Percentiles rank a stretch among this genome's conserved stretches.
Conservation (phyloP, 1,140 invertebrate species). For the Drosophila pruinosa region DNA sequence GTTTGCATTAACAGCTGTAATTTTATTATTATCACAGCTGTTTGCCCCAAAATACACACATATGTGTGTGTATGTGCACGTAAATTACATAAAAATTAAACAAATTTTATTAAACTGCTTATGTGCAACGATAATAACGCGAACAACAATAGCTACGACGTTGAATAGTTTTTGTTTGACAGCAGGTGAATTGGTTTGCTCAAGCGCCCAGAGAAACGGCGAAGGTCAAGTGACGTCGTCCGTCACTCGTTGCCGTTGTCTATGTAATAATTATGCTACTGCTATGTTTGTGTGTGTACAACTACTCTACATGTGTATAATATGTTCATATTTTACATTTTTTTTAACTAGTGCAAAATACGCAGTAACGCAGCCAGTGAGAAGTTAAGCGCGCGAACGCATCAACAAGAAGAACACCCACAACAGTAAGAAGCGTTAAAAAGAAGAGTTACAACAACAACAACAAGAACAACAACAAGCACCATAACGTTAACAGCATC, state of each 20-base stretch:
- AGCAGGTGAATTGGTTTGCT: conserved; percentile 6
- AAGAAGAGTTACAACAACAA: not conserved
- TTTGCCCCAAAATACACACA: conserved; percentile 8
- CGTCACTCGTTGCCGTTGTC: not conserved
- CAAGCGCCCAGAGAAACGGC: conserved; percentile 17
- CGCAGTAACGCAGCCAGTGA: conserved; percentile 18
- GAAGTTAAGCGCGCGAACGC: not conserved
- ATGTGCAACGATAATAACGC: not conserved
- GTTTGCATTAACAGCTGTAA: conserved; percentile 48
- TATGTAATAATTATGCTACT: conserved; percentile 28
- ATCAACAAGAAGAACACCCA: not conserved
- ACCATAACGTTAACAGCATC: not conserved
- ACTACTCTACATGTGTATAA: conserved; percentile 11
- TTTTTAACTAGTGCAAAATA: conserved; percentile 29
- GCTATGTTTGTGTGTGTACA: not conserved
- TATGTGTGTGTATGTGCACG: not conserved
- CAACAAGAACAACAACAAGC: not conserved
- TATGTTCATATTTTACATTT: conserved; percentile 8
- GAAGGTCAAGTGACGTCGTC: conserved; percentile 57
- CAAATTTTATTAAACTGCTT: not conserved
- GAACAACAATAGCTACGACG: not conserved
- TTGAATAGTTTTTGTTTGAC: not conserved
- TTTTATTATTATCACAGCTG: conserved; percentile 45
- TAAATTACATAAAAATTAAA: conserved; percentile 42
- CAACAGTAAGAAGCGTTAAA: not conserved